Percentiles rank a stretch among this genome's conserved stretches.
Evolutionary conservation across 2,113 vertebrate genomes (phyloP).

Genomic region (Ranitomeya imitator): DNA sequence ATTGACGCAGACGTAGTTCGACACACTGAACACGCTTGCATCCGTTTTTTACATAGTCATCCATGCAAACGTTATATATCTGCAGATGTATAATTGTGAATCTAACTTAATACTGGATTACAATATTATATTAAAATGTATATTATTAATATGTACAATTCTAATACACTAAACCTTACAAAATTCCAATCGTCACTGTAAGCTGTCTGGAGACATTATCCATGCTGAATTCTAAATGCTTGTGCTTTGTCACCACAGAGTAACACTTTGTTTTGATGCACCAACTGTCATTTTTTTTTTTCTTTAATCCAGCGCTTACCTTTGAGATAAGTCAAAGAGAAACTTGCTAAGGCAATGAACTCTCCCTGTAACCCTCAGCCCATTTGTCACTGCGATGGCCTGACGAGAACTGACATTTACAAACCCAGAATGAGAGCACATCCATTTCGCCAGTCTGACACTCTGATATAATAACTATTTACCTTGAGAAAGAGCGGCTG

Average conservation of each 20-base stretch:
- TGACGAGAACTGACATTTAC: constrained; percentile 98
- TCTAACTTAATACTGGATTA: no score
- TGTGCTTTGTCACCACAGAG: neutral
- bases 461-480: constrained; percentile 97
- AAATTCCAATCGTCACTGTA: neutral
- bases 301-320: constrained; percentile 37
- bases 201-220: neutral
- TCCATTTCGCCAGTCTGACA: constrained; percentile 85
- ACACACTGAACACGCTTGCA: no score
- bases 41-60: no score
- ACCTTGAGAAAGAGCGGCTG: constrained; percentile 90
- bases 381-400: constrained; percentile 95
- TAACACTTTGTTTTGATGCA: constrained; percentile 21
- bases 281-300: neutral
- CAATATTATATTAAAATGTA: no score
- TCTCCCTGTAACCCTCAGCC: constrained; percentile 84
- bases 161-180: neutral
- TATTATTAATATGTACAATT: neutral
- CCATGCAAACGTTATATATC: no score
- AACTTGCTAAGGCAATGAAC: constrained; percentile 84
- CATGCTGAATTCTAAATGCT: neutral
- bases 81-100: no score
- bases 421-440: constrained; percentile 89
- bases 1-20: no score
- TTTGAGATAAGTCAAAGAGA: constrained; percentile 63